Base-by-base conservation (phyloP, 2,113 vertebrate genomes). In the Prolemur simus region DNA sequence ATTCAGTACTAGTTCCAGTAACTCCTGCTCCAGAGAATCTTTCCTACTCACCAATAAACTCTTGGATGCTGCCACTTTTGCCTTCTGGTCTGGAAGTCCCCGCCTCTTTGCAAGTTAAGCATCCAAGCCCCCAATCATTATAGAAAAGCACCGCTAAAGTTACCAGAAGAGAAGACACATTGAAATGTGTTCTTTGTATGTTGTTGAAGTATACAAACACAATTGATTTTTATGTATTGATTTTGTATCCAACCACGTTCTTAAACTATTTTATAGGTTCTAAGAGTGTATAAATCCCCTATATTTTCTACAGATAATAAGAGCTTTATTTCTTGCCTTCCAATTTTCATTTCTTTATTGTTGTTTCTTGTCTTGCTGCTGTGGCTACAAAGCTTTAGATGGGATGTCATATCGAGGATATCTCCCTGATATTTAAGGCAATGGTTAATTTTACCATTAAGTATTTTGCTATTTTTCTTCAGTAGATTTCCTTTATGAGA, bases 241-340 rank as follows among this genome's bases (percentile, higher is more conserved):
- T 89, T 94, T 86, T 63, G n/a, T 74, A 83, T 52, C 6, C 29
- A 95, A 87, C 3, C 12, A 90, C 60, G 47, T 89, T 82, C n/a
- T 27, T 52, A 39, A 85, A 89, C 12, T 88, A 78, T 29, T 91
- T 91, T 39, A 54, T 54, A 66, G 12, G 34, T 83, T 91, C 47
- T 69, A 86, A 29, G 64, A 69, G 23, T 93, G 4, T 23, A 94
- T 56, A 87, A 64, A 86, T 54, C 66, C n/a, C 66, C 73, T 74
- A 92, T 60, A 64, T 83, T 89, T 93, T 89, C 68, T 94, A 74
- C 45, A 95, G 91, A 88, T 66, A 90, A 60, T 58, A 64, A 87
- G 29, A 88, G n/a, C 11, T 60, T 68, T 90, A 76, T 73, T 47
- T 80, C 56, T 76, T 63, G 49, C 12, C 64, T 92, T 86, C 34